Evolutionary conservation across 2,113 vertebrate species (phyloP).

Genomic region (Nothoprocta pentlandii): DNA sequence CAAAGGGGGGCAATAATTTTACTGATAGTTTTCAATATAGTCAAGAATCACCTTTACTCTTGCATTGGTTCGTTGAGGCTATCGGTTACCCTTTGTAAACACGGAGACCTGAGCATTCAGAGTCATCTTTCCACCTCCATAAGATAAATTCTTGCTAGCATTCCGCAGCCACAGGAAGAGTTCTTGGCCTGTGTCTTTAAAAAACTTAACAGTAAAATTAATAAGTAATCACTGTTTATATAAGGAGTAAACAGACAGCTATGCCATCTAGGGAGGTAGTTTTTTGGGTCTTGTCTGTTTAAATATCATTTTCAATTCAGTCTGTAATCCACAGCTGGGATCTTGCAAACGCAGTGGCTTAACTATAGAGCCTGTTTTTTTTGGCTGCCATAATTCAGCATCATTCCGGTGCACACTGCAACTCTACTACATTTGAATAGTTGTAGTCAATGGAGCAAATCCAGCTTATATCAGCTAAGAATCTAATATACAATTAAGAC

Average conservation of each 20-base stretch:
- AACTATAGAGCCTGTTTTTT: neutral
- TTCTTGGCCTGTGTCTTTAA: neutral
- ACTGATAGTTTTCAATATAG: neutral
- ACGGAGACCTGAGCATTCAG: fast-evolving
- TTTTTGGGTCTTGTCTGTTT: neutral
- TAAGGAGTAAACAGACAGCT: neutral
- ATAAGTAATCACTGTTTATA: neutral
- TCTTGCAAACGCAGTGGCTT: neutral
- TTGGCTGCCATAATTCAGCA: neutral
- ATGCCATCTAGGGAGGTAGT: neutral
- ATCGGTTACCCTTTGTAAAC: neutral
- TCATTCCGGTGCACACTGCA: neutral
- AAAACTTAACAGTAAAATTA: neutral
- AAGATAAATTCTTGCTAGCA: neutral
- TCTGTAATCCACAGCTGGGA: neutral
- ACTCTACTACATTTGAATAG: neutral
- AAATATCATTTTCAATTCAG: neutral
- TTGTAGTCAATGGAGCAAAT: conserved; percentile 15
- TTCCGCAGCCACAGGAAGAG: neutral
- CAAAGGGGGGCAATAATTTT: neutral
- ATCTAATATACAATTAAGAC: conserved; percentile 11
- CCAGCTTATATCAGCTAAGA: conserved; percentile 8
- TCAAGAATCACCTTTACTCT: neutral
- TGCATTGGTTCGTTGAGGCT: neutral
- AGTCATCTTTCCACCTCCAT: neutral